Evolutionary conservation across 2,888 invertebrate species (phyloP), one percentile per base, ranked within the genome.

Genomic region (Tinea trinotella): DNA sequence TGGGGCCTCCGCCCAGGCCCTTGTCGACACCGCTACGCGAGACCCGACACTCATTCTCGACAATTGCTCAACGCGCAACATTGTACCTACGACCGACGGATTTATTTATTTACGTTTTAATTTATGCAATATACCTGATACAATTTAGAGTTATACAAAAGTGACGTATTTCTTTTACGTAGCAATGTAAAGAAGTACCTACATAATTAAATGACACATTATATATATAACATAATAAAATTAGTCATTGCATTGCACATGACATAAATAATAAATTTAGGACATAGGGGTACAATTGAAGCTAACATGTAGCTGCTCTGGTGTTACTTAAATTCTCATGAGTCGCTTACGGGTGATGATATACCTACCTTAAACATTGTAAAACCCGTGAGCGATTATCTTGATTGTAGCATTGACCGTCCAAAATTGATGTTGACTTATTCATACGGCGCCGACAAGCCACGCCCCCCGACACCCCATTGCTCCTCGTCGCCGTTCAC

Each of bases 1-100:
- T 69, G 72, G n/a, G 77, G 71, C 77, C 74, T 71, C 71, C 71
- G 55, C 53, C 46, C 34, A 19, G 46, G 17, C 19, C 46, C 19
- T 46, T 46, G 46, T 17, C 5, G 40, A 7, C 40, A 12, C 40
- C 13, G 40, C 40, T 12, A 35, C 35, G 35, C 10, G 40, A 2
- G 2, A 7, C 30, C n/a, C 30, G 30, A 40, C 40, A 40, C 35
- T 35, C 12, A 15, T n/a, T n/a, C 30, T 30, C 15, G 40, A 12
- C 40, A 15, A 40, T 40, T 40, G 40, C 40, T 13, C 40, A 40
- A 40, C 40, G 15, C 40, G 12, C 3, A n/a, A n/a, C n/a, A n/a
- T 40, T 40, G n/a, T 7, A 30, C n/a, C 30, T 30, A 7, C 30
- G 7, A 22, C 22, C 4, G n/a, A 30, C 30, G 30, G 2, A 30